phyloP scores from a whole-genome alignment of 2,797 vertebrate genomes.

The Rhyacichthys aspro region DNA sequence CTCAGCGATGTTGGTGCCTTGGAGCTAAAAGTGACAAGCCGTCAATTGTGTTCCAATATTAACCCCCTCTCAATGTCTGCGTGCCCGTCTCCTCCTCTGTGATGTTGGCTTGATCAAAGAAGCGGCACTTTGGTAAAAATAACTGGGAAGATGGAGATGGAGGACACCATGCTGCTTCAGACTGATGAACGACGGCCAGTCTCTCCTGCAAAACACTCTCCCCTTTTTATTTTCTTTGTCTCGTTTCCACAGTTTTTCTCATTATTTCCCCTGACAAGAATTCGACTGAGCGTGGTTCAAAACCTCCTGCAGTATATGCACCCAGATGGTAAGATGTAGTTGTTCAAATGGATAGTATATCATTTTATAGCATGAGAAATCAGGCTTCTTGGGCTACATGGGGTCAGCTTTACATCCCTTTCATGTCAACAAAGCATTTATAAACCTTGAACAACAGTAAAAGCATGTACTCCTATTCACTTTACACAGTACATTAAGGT shows the following conservation, averaged over 20 bases:
- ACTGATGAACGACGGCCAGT: slow-evolving; percentile 63
- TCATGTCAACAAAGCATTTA: not conserved
- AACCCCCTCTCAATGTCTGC: slow-evolving; percentile 66
- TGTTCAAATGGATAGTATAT: slow-evolving; percentile 14
- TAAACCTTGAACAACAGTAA: no score
- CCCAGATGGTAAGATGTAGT: slow-evolving; percentile 29
- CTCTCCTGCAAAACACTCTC: slow-evolving; percentile 54
- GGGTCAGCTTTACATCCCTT: slow-evolving; percentile 3
- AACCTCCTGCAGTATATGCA: slow-evolving; percentile 18
- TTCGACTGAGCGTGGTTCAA: slow-evolving; percentile 37
- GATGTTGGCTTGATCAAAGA: slow-evolving; percentile 81
- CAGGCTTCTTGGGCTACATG: not conserved
- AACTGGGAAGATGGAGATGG: slow-evolving; percentile 66
- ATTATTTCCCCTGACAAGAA: slow-evolving; percentile 35
- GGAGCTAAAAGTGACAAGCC: slow-evolving; percentile 78
- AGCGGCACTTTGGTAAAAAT: slow-evolving; percentile 74
- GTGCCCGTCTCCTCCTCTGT: slow-evolving; percentile 66
- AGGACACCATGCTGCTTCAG: slow-evolving; percentile 74
- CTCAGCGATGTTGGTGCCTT: slow-evolving; percentile 53
- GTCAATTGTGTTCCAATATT: slow-evolving; percentile 78
- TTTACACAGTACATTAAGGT: slow-evolving; percentile 3
- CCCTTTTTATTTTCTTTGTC: slow-evolving; percentile 47
- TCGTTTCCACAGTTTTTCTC: slow-evolving; percentile 40
- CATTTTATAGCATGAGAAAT: slow-evolving; percentile 33
- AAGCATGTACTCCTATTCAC: no score